phyloP scores from a whole-genome alignment of 2,888 invertebrate species.

The Clanis bilineata region DNA sequence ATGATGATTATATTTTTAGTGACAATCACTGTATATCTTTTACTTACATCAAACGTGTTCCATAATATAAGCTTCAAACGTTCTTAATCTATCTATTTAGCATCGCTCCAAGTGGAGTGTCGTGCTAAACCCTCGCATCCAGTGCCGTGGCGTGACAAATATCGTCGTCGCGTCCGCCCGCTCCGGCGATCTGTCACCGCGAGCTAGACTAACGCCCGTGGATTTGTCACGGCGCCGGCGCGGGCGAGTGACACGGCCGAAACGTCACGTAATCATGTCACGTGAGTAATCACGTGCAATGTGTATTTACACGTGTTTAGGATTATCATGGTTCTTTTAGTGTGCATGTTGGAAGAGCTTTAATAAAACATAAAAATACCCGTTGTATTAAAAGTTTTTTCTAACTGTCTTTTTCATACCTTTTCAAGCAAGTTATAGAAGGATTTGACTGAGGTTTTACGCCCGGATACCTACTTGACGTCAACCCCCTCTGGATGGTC shows the following conservation, averaged over 20 bases:
- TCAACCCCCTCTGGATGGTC: too few relatives aligned
- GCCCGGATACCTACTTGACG: too few relatives aligned
- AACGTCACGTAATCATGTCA: conserved; percentile 7
- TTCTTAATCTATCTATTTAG: background rate
- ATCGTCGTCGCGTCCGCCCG: conserved; percentile 36
- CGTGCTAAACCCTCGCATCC: background rate
- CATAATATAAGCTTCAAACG: background rate
- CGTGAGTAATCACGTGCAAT: conserved; percentile 6
- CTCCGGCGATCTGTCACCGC: conserved; percentile 42
- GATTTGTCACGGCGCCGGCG: conserved; percentile 38
- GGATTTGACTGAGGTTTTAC: too few relatives aligned
- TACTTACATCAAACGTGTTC: too few relatives aligned
- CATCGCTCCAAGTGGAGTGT: background rate
- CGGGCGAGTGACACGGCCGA: background rate
- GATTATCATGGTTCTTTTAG: background rate
- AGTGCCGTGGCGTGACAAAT: conserved; percentile 34
- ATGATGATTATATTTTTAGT: too few relatives aligned
- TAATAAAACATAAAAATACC: too few relatives aligned
- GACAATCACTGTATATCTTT: too few relatives aligned
- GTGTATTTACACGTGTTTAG: conserved; percentile 3
- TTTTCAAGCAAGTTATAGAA: too few relatives aligned
- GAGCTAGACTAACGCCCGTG: conserved; percentile 39
- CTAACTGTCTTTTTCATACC: too few relatives aligned
- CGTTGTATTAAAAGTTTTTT: too few relatives aligned
- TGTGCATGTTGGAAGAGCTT: too few relatives aligned